Conservation (phyloP, 30 jellyfish, hydroid and myxozoan species). For the Hydractinia symbiolongicarpus region DNA sequence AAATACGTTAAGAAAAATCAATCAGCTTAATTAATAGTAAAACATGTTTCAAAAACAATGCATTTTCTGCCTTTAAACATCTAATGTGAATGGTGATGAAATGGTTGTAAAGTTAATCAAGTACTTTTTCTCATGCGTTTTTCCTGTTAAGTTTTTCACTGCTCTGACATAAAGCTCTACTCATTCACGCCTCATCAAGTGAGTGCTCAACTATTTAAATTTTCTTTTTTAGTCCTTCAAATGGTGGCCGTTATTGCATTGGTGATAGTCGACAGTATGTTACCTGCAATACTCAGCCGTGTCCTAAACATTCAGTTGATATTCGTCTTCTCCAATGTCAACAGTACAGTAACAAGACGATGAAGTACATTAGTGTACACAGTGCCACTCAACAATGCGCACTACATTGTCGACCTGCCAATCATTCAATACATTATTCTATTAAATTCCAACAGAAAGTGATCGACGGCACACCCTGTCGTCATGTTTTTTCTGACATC, state of each 20-base stretch:
- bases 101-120: too few species aligned
- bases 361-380: constrained; percentile 68
- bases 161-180: too few species aligned
- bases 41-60: too few species aligned
- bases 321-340: constrained; percentile 73
- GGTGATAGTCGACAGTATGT: constrained; percentile 70
- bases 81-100: too few species aligned
- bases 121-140: too few species aligned
- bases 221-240: constrained; percentile 56
- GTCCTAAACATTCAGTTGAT: constrained; percentile 48
- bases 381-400: constrained; percentile 90
- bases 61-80: too few species aligned
- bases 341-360: constrained; percentile 60
- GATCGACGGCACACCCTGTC: constrained; percentile 85
- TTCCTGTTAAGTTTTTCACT: too few species aligned
- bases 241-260: constrained; percentile 91
- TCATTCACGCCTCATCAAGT: too few species aligned
- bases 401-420: constrained; percentile 83
- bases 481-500: constrained; percentile 69
- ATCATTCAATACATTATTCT: constrained; percentile 47
- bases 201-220: too few species aligned
- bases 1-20: too few species aligned
- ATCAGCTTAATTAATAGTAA: too few species aligned
- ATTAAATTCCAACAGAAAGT: constrained; percentile 75
- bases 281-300: constrained; percentile 80